phyloP scores from a whole-genome alignment of 2,113 vertebrate genomes.

The Oncorhynchus clarkii region DNA sequence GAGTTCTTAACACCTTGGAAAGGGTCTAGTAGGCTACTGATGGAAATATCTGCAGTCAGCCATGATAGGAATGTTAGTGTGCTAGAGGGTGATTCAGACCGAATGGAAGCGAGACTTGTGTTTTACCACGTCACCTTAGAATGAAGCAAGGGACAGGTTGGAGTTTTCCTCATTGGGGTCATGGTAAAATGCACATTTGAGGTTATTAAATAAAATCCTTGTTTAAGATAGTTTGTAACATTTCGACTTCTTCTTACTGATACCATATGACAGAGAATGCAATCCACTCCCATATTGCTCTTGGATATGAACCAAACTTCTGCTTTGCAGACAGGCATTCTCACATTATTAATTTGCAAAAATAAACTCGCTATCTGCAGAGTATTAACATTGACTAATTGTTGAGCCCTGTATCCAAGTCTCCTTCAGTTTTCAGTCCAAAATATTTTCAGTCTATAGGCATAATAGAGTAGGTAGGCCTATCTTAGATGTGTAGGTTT shows the following conservation, averaged over 20 bases:
- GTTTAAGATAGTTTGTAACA: background rate
- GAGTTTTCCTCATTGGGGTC: too few species aligned
- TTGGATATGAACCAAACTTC: conserved; percentile 1
- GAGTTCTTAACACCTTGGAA: too few species aligned
- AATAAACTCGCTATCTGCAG: background rate
- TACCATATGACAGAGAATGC: background rate
- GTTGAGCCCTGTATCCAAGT: background rate
- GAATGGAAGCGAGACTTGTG: too few species aligned
- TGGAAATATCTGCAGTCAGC: too few species aligned
- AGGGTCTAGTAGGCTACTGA: too few species aligned
- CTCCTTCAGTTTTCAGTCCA: background rate
- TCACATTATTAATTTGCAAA: background rate
- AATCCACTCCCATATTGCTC: background rate
- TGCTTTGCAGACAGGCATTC: background rate
- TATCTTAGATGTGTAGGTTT: too few species aligned
- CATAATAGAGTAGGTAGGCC: too few species aligned
- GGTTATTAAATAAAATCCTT: background rate
- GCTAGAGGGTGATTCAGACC: too few species aligned
- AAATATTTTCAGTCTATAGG: too few species aligned
- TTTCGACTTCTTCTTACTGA: background rate
- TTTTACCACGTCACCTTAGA: too few species aligned
- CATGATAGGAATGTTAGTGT: too few species aligned
- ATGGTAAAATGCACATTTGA: background rate
- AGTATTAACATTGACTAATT: background rate
- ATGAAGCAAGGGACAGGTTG: too few species aligned